A percentile compares a stretch with the other conserved stretches of the same genome.
These are phyloP conservation scores for Fulica atra DNA, from an alignment of 2,113 vertebrate genomes.

Conservation along the genomic window DNA sequence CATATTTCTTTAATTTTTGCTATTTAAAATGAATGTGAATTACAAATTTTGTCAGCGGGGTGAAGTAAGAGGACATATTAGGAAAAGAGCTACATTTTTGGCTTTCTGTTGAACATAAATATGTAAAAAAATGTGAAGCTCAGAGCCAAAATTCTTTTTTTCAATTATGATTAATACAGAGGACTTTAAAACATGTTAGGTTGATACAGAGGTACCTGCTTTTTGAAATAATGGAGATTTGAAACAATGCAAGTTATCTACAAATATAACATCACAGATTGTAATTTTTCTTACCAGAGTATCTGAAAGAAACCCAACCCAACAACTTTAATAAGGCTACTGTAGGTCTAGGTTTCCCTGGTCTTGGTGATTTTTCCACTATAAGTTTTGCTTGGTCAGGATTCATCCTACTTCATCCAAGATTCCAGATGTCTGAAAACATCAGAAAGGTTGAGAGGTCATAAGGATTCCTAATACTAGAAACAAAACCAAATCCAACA, in stretches of 20 bases:
- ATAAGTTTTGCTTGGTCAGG: not conserved
- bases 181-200: not conserved
- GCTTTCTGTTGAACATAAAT: not conserved
- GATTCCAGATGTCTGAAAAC: not conserved
- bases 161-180: not conserved
- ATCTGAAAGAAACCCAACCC: not conserved
- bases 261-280: not conserved
- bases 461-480: not conserved
- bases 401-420: not conserved
- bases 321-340: not conserved
- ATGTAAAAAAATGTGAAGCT: not conserved
- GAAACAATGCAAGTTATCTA: not conserved
- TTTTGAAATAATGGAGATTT: constrained; percentile 1
- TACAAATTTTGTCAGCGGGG: not conserved
- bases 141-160: not conserved
- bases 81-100: not conserved
- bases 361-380: not conserved
- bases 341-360: not conserved
- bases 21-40: not conserved
- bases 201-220: not conserved
- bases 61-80: not conserved
- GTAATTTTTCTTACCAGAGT: not conserved
- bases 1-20: not conserved
- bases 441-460: not conserved
- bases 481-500: not conserved